Conservation (phyloP, 2,888 invertebrate genomes). For the Noctua janthina region DNA sequence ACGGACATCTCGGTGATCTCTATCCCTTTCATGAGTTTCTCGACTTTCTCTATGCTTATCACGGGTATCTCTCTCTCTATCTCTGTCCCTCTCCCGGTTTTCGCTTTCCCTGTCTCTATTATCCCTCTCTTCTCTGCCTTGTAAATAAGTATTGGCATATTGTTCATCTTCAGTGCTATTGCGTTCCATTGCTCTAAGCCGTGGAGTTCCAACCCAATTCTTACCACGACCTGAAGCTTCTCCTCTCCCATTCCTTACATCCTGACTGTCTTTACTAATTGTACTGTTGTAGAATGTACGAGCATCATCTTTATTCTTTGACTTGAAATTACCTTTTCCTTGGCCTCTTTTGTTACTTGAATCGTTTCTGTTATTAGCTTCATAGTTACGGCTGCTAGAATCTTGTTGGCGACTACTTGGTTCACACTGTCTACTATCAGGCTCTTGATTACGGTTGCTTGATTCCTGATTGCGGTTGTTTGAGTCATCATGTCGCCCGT, state of each 20-base stretch:
- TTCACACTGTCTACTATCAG: constrained; percentile 47
- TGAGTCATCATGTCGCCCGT: constrained; percentile 64
- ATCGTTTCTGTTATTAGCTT: constrained; percentile 65
- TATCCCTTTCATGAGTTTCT: constrained; percentile 48
- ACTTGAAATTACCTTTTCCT: constrained; percentile 78
- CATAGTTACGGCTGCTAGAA: constrained; percentile 51
- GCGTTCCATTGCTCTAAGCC: constrained; percentile 78
- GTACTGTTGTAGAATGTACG: constrained; percentile 86
- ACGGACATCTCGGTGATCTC: constrained; percentile 33
- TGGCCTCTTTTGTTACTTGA: constrained; percentile 77
- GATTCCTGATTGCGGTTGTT: constrained; percentile 61
- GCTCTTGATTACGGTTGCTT: constrained; percentile 64
- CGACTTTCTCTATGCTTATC: constrained; percentile 42
- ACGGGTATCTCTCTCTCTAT: constrained; percentile 54
- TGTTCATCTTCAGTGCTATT: constrained; percentile 84
- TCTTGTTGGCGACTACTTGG: constrained; percentile 48
- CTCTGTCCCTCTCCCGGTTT: constrained; percentile 32
- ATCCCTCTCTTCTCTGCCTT: constrained; percentile 76
- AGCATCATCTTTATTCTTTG: constrained; percentile 82
- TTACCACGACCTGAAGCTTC: constrained; percentile 76
- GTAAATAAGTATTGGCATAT: constrained; percentile 82
- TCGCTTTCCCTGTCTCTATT: constrained; percentile 64
- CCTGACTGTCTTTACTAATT: constrained; percentile 81
- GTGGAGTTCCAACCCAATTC: constrained; percentile 82
- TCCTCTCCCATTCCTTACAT: constrained; percentile 80